phyloP scores from a whole-genome alignment of 2,797 vertebrate genomes.

The Coregonus sp. region DNA sequence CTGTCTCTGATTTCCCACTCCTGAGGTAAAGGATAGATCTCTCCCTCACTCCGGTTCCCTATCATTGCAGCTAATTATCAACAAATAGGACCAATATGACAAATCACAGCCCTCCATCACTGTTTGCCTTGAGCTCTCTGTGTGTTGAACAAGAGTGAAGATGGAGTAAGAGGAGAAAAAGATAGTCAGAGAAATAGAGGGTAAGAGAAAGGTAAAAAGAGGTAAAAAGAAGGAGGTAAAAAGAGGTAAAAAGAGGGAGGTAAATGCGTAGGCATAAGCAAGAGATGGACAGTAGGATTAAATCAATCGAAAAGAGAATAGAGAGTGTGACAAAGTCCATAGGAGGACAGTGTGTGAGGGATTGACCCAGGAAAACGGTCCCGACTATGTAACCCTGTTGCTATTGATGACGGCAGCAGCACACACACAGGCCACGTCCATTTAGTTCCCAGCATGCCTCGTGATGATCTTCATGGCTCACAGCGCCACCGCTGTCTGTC shows the following conservation, averaged over 20 bases:
- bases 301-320: neutral
- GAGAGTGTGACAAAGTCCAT: neutral
- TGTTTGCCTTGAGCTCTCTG: conserved; percentile 49
- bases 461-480: conserved; percentile 64
- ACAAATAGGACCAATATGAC: conserved; percentile 84
- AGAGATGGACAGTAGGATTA: neutral
- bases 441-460: conserved; percentile 72
- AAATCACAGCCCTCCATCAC: conserved; percentile 74
- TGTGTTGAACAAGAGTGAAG: neutral
- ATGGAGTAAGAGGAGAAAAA: conserved; percentile 52
- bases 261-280: conserved; percentile 27
- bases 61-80: conserved; percentile 90
- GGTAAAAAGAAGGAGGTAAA: conserved; percentile 12
- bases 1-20: conserved; percentile 64
- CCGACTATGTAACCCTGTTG: conserved; percentile 60
- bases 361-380: conserved; percentile 10
- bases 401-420: conserved; percentile 71
- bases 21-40: conserved; percentile 70
- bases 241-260: conserved; percentile 28
- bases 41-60: conserved; percentile 72
- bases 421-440: conserved; percentile 68
- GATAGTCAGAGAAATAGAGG: conserved; percentile 19
- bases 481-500: conserved; percentile 64
- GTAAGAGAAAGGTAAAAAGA: conserved; percentile 38
- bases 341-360: neutral